Conservation (phyloP, 2,888 invertebrate species). For the Chaetogeoica ovagalla region DNA sequence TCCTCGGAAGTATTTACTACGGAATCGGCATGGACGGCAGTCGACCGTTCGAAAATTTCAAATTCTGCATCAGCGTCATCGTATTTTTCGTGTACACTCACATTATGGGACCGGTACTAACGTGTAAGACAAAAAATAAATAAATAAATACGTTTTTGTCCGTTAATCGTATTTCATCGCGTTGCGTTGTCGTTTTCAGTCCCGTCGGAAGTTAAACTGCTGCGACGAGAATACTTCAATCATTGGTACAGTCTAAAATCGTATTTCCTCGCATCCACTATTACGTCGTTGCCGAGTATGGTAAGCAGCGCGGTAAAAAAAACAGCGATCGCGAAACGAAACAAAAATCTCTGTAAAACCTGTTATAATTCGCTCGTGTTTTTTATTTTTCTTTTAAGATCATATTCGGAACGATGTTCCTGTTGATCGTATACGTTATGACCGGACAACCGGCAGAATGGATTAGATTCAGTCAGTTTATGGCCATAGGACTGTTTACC, state of each 20-base stretch:
- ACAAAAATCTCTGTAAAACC: too few relatives aligned
- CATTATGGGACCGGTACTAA: conserved; percentile 66
- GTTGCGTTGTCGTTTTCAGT: conserved; percentile 60
- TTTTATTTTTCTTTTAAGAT: conserved; percentile 61
- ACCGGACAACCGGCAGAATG: conserved; percentile 71
- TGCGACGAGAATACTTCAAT: conserved; percentile 69
- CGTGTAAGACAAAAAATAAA: conserved; percentile 62
- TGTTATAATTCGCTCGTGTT: background rate
- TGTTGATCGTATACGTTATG: conserved; percentile 64
- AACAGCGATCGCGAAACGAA: background rate
- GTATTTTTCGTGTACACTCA: conserved; percentile 70
- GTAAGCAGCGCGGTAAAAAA: conserved; percentile 61
- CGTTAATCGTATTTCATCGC: too few relatives aligned
- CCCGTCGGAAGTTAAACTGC: conserved; percentile 66
- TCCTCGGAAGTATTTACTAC: conserved; percentile 66
- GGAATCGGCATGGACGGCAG: conserved; percentile 66
- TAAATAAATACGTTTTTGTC: background rate
- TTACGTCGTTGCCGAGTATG: conserved; percentile 65
- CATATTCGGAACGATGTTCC: conserved; percentile 62
- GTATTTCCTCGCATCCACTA: conserved; percentile 65
- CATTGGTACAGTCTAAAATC: conserved; percentile 70
- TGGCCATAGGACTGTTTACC: conserved; percentile 64
- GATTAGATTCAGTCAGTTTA: conserved; percentile 66
- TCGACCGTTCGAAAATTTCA: conserved; percentile 65
- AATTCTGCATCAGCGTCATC: conserved; percentile 65